Evolutionary conservation across 2,888 invertebrate species (phyloP), one percentile per base, ranked within the genome.

Genomic region (Synergus itoensis): DNA sequence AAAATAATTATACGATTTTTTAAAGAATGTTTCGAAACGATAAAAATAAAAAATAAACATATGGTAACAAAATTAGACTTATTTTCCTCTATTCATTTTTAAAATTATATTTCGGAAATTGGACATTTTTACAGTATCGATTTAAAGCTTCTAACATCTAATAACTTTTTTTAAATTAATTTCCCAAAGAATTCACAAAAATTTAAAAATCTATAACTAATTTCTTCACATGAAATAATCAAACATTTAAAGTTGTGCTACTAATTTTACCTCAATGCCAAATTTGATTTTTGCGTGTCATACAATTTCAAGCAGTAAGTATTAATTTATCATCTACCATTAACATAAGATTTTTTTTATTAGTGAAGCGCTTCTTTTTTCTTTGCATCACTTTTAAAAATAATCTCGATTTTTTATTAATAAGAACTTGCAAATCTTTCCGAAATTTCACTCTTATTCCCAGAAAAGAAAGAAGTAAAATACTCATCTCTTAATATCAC

Each of bases 271-370:
- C 9, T 57, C 36, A 36, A 16, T 18, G 57, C 9, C 11, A 9
- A 57, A 57, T 53, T 53, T 8, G 18, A 40, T 64, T 64, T n/a
- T 16, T 8, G 64, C 36, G 64, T 64, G 64, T 64, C 16, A 7
- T 40, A 62, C n/a, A 77, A 67, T n/a, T 18, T 79, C 18, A 77
- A 77, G 60, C 73, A 36, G 48, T 45, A 65, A 62, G 76, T 41
- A 57, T n/a, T 64, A 64, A 64, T 64, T 40, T 64, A 40, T 2
- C 16, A 64, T 36, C 9, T n/a, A 36, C 16, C n/a, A 64, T 36
- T 28, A 40, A 64, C 40, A 64, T 64, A 36, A 57, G 18, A n/a
- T 9, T 12, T 18, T 9, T 57, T 18, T 18, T 18, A 57, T 36
- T 36, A 57, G 18, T 57, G 57, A 57, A 57, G 57, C 57, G 18